phyloP scores from a whole-genome alignment of 2,888 invertebrate species.

The Tipula helvola region DNA sequence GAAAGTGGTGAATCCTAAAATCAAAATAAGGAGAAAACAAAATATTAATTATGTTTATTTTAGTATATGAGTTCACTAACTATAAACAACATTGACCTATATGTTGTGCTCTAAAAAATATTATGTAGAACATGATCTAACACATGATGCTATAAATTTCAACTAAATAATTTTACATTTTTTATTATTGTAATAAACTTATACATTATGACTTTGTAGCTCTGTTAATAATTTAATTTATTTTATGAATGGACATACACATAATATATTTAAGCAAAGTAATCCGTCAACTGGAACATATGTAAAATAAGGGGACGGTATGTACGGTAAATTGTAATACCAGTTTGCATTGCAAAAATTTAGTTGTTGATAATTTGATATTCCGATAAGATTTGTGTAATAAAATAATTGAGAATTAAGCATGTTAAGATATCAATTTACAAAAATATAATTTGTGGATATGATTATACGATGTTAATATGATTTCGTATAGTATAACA shows the following conservation, averaged over 20 bases:
- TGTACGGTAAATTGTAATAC: not conserved
- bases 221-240: not conserved
- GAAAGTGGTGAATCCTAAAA: conserved; percentile 60
- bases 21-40: conserved; percentile 10
- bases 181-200: not conserved
- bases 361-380: too few relatives aligned
- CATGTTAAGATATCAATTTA: too few relatives aligned
- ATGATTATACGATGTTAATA: too few relatives aligned
- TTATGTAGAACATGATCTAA: not conserved
- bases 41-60: too few relatives aligned
- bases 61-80: too few relatives aligned
- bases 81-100: not conserved
- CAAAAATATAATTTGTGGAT: too few relatives aligned
- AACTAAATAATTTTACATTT: not conserved
- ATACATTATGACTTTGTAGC: not conserved
- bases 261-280: not conserved
- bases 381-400: too few relatives aligned
- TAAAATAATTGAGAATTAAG: too few relatives aligned
- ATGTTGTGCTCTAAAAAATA: not conserved
- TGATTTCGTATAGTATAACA: too few relatives aligned
- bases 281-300: not conserved
- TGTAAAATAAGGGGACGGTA: not conserved
- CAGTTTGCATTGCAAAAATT: too few relatives aligned
- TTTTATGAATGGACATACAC: not conserved
- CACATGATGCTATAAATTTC: not conserved